These are phyloP conservation scores for Arctocebus calabarensis DNA, from an alignment of 2,797 vertebrate species.

Conservation along the genomic window DNA sequence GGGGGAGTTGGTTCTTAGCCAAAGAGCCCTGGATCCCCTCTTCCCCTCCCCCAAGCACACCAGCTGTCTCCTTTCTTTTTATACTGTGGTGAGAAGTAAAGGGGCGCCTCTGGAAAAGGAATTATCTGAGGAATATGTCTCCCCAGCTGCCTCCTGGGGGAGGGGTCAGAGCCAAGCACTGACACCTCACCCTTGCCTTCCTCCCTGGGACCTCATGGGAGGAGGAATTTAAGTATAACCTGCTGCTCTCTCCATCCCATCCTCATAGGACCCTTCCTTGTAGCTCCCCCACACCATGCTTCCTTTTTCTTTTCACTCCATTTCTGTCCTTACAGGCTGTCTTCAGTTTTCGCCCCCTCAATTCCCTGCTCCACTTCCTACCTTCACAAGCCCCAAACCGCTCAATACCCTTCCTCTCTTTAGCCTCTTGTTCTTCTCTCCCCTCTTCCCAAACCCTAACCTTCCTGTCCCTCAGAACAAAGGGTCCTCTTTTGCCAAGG, in stretches of 20 bases:
- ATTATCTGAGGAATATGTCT: conserved; percentile 65
- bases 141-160: conserved; percentile 34
- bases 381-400: conserved; percentile 52
- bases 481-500: conserved; percentile 60
- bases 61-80: conserved; percentile 83
- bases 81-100: conserved; percentile 72
- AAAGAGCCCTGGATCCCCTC: conserved; percentile 76
- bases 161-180: conserved; percentile 1
- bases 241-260: background rate
- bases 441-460: conserved; percentile 5
- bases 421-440: background rate
- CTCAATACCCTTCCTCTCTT: conserved; percentile 13
- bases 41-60: conserved; percentile 67
- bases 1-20: conserved; percentile 78
- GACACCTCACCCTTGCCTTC: background rate
- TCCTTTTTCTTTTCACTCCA: conserved; percentile 41
- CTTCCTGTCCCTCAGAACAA: conserved; percentile 70
- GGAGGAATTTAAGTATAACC: background rate
- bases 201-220: background rate
- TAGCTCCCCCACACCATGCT: background rate
- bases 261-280: background rate
- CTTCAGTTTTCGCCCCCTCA: conserved; percentile 61
- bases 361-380: conserved; percentile 64
- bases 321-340: conserved; percentile 61
- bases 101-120: conserved; percentile 65